Percentiles rank a stretch among this genome's conserved stretches.
Conservation (phyloP, 35 echinoderm and acorn worm genomes). For the Apostichopus californicus region DNA sequence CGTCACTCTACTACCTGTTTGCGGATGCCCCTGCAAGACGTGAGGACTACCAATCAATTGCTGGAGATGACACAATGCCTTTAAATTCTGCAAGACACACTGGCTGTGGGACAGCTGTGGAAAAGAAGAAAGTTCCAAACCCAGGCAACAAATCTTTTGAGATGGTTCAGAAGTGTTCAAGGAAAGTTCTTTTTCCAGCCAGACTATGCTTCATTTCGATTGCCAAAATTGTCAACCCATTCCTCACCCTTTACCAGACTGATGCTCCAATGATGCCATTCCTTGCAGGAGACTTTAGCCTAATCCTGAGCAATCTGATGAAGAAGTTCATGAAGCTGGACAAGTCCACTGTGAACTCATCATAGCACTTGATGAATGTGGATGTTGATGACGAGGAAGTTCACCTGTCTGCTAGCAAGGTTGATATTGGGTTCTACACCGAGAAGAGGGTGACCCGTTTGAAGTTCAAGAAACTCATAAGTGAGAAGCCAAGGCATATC, state of each 20-base stretch:
- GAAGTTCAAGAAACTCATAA: constrained; percentile 44
- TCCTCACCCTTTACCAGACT: constrained; percentile 55
- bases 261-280: constrained; percentile 75
- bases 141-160: constrained; percentile 65
- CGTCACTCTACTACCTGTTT: constrained; percentile 59
- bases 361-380: constrained; percentile 58
- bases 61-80: constrained; percentile 58
- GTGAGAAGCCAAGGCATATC: constrained; percentile 60
- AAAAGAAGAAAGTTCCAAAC: constrained; percentile 50
- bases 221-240: constrained; percentile 43
- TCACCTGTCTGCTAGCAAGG: constrained; percentile 40
- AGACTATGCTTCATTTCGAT: constrained; percentile 59
- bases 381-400: constrained; percentile 49
- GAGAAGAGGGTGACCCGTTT: constrained; percentile 44
- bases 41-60: constrained; percentile 52
- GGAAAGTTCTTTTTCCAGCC: constrained; percentile 36
- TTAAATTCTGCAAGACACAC: constrained; percentile 55
- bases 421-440: constrained; percentile 65
- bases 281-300: constrained; percentile 47
- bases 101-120: constrained; percentile 46
- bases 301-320: constrained; percentile 55
- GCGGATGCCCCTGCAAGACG: constrained; percentile 69
- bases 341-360: constrained; percentile 40
- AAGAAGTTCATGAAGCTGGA: constrained; percentile 72
- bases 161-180: constrained; percentile 43